phyloP scores from a whole-genome alignment of 1,140 invertebrate species.

The Dufourea novaeangliae region DNA sequence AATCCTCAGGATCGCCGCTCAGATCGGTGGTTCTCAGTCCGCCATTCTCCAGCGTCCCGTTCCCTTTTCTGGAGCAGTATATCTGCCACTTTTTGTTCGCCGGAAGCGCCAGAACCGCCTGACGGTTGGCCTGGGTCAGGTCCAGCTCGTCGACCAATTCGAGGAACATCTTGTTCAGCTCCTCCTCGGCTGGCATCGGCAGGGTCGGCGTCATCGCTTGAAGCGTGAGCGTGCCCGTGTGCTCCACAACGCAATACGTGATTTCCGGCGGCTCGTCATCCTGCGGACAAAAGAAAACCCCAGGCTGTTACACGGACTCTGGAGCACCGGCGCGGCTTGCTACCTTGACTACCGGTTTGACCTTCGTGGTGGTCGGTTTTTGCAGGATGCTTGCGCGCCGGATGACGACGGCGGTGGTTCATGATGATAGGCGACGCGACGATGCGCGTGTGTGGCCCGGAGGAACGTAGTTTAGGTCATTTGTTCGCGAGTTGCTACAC shows the following conservation, averaged over 20 bases:
- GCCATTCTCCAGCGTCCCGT: constrained; percentile 82
- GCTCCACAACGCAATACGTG: constrained; percentile 94
- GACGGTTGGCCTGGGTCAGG: constrained; percentile 94
- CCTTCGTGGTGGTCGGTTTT: constrained; percentile 6
- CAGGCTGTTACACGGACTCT: too few species aligned
- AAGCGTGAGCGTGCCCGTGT: constrained; percentile 91
- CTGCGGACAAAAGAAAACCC: constrained; percentile 80
- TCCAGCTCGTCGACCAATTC: constrained; percentile 97
- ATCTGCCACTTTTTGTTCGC: constrained; percentile 99
- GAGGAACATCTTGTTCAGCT: constrained; percentile 95
- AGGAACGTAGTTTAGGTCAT: constrained; percentile 11
- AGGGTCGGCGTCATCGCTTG: constrained; percentile 93
- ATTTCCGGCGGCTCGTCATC: constrained; percentile 96
- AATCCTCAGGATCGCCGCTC: constrained; percentile 91
- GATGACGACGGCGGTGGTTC: background rate
- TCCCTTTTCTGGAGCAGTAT: constrained; percentile 94
- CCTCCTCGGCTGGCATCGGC: constrained; percentile 95
- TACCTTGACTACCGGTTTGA: background rate
- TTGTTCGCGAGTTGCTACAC: background rate
- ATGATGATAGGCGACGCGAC: background rate
- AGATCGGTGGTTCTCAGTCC: constrained; percentile 85
- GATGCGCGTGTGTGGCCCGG: background rate
- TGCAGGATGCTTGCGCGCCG: background rate
- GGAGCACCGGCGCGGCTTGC: background rate
- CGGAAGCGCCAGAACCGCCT: constrained; percentile 94